Evolutionary conservation across 2,113 vertebrate genomes (phyloP), one percentile per base, ranked within the genome.

Genomic region (Lepidiolamprologus cunningtoni): DNA sequence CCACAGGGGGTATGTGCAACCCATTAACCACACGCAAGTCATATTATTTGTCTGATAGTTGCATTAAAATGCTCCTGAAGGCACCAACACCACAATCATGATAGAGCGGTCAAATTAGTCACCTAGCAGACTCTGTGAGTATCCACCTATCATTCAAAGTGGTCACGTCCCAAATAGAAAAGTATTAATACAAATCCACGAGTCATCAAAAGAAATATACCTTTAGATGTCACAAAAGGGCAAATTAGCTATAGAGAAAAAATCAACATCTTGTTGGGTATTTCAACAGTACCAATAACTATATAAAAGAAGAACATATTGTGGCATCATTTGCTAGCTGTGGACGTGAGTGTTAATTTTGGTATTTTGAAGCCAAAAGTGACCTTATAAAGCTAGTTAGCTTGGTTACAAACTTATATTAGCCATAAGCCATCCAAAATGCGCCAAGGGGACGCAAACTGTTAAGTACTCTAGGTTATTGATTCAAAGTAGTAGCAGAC

Each of bases 121-220:
- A 78, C 71, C 42, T 13, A 50, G 26, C 71, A 78, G 45, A 78
- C 45, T 73, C 68, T 78, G 23, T 50, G 45, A 78, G 71, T 78
- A 31, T 3, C 23, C 71, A 31, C 23, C 71, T n/a, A 31, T 19
- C 42, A 73, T 42, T 50, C 42, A 78, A 78, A 78, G 71, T 78
- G 42, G 42, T 50, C 71, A 50, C 2, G 3, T 47, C 42, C 71
- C 42, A 5, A 50, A 50, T 50, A 50, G 26, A 78, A 50, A 76
- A 78, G 42, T 47, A 47, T 28, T 50, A 19, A 19, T 50, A 50
- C 26, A 47, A 78, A 50, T 28, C 16, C 14, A 78, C 5, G 42
- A 50, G 71, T 76, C 42, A 76, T 28, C 9, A 17, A 76, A 50
- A 50, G 42, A 50, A 28, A 11, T 26, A 10, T 19, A 26, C 9